Evolutionary conservation across 2,797 vertebrate genomes (phyloP).

Genomic region (Schizothorax lantsangensis): DNA sequence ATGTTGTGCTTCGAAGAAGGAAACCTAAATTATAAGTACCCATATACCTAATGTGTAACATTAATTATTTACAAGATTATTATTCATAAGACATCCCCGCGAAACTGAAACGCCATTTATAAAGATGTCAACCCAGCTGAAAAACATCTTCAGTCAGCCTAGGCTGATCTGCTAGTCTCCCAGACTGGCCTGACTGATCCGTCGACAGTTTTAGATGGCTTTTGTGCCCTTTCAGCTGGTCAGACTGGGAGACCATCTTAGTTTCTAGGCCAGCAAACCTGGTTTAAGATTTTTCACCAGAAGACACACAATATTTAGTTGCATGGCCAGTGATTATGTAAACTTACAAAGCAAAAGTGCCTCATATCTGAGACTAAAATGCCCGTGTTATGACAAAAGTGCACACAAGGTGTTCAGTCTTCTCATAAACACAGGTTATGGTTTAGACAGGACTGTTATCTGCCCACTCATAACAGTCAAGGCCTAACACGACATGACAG

Average conservation of each 20-base stretch:
- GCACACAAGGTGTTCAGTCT: not conserved
- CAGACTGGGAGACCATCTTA: not conserved
- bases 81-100: not conserved
- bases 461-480: constrained; percentile 24
- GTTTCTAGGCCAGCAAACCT: not conserved
- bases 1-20: not conserved
- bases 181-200: not conserved
- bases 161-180: not conserved
- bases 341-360: not conserved
- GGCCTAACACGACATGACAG: constrained; percentile 49
- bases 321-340: not conserved
- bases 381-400: not conserved
- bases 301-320: not conserved
- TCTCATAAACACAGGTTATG: constrained; percentile 13
- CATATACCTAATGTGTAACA: not conserved
- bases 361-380: not conserved
- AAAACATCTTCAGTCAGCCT: not conserved
- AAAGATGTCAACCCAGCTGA: not conserved
- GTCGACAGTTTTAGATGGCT: not conserved
- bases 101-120: constrained; percentile 1
- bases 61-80: constrained; percentile 21
- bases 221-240: not conserved
- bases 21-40: constrained; percentile 4
- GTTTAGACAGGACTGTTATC: not conserved
- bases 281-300: not conserved